Base-by-base conservation (phyloP, 2,797 vertebrate species). In the Lerista edwardsae region DNA sequence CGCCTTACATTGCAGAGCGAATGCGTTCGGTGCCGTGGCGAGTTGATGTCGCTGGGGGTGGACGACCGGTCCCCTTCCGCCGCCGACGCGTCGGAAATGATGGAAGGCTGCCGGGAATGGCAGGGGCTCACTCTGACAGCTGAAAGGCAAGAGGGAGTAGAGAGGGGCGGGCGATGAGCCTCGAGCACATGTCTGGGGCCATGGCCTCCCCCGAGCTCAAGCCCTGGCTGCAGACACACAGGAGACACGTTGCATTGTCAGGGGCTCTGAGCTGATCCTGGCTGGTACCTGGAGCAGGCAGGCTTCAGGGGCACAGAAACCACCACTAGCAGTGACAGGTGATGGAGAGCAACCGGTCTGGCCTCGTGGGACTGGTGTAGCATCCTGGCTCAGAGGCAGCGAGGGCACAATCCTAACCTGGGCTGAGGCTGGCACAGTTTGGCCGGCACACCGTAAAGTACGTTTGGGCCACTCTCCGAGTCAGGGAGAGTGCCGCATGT, bases 1-100 rank as follows among this genome's bases (percentile, higher is more conserved):
- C 15, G 93, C 96, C 98, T 99, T 97, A 99, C 98, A 89, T 99
- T 99, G 97, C 98, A 99, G 97, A 99, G 98, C 29, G 98, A 99
- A 96, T 99, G 98, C 0, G 98, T 99, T 97, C 98, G 96, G 92
- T 99, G 98, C 83, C 98, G 97, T 3, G 98, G 98, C 0, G 98
- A 99, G 96, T 99, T 99, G 97, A 99, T 98, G 97, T 99, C 98
- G 0, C 98, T 99, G 0, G 98, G 98, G 0, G 98, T 99, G 88
- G 98, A 99, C 0, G 98, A 99, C 61, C 98, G 96, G 95, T 99
- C 98, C 0, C 98, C 98, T 77, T 99, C 98, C 0, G 97, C 97
- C 0, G 97, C 97, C 0, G 98, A 99, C 2, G 98, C 98, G 0
- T 99, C 98, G 0, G 98, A 99, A 96, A 99, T 98, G 96, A 98